A percentile compares a stretch with the other conserved stretches of the same genome.
Conservation (phyloP, 2,888 invertebrate genomes). For the Myathropa florea region DNA sequence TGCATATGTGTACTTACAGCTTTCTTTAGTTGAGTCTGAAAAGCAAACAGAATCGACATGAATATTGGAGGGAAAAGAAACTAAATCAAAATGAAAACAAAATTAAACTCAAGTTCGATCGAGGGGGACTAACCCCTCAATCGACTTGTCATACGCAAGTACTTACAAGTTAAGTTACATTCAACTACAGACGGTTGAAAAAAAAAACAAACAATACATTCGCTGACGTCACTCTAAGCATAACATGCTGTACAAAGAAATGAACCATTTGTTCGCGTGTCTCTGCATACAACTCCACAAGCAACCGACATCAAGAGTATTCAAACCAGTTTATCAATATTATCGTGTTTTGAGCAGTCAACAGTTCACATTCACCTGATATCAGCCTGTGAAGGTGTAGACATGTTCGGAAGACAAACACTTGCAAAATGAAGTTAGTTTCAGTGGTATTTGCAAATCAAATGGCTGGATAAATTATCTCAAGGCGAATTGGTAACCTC, state of each 20-base stretch:
- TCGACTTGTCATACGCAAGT: no score
- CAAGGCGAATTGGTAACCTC: background rate
- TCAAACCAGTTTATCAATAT: background rate
- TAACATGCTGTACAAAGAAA: background rate
- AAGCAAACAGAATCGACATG: slow-evolving; percentile 67
- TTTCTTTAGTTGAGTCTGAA: slow-evolving; percentile 74
- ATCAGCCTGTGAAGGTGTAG: background rate
- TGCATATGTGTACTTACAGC: slow-evolving; percentile 72
- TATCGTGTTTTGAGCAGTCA: background rate
- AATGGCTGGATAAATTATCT: background rate
- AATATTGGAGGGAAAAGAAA: slow-evolving; percentile 41
- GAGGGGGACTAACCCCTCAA: no score
- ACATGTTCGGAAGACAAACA: background rate
- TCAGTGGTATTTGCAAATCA: background rate
- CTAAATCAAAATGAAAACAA: slow-evolving; percentile 9
- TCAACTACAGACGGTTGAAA: no score
- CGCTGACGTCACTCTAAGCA: background rate
- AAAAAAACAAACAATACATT: background rate
- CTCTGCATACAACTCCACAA: background rate
- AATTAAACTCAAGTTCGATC: no score
- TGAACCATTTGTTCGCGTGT: background rate
- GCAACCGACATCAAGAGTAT: background rate
- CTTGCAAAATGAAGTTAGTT: background rate
- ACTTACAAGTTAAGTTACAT: no score
- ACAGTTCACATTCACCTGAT: background rate